Evolutionary conservation across 2,113 vertebrate species (phyloP).

Genomic region (Mesitornis unicolor): DNA sequence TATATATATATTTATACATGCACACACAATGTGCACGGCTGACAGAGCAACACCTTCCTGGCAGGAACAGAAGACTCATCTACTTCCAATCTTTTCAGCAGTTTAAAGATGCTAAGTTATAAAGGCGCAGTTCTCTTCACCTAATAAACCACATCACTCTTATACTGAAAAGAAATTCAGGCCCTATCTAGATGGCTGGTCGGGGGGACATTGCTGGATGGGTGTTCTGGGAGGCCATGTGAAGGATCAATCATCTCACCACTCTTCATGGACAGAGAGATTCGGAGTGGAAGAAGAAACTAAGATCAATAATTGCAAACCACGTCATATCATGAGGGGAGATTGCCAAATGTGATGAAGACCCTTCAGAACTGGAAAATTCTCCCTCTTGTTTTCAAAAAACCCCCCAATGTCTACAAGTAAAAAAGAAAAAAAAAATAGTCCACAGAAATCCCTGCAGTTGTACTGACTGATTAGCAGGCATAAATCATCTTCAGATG

Average conservation of each 20-base stretch:
- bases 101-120: background rate
- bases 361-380: background rate
- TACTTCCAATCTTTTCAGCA: background rate
- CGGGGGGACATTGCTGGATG: background rate
- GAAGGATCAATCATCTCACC: background rate
- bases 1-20: no score
- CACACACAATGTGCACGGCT: fast-evolving
- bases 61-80: background rate
- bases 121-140: background rate
- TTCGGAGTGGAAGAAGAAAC: background rate
- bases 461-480: background rate
- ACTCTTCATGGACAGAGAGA: background rate
- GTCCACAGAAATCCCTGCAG: background rate
- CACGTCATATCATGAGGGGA: background rate
- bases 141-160: background rate
- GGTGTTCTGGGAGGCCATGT: background rate
- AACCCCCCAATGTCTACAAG: background rate
- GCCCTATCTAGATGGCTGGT: background rate
- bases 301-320: background rate
- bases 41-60: background rate
- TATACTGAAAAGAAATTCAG: background rate
- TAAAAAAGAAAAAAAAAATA: background rate
- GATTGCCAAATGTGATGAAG: background rate
- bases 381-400: background rate
- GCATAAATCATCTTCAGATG: background rate